phyloP scores from a whole-genome alignment of 2,888 invertebrate genomes.

The Auanema sp. region DNA sequence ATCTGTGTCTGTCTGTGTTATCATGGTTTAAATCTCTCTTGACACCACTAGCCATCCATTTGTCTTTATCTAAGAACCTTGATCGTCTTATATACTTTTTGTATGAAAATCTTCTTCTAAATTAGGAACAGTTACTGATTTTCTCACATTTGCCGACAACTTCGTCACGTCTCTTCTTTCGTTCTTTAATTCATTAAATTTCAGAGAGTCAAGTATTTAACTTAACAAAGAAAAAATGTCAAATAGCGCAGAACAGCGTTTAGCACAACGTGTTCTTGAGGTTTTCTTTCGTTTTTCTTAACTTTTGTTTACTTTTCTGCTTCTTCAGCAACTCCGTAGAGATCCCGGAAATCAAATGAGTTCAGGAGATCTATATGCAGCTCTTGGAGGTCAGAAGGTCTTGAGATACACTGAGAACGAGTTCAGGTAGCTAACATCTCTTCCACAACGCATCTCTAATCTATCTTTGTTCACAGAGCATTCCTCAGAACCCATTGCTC shows the following conservation, averaged over 20 bases:
- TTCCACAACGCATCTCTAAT: neutral
- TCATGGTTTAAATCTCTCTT: too few species aligned
- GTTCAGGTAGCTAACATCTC: neutral
- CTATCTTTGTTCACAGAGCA: neutral
- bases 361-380: neutral
- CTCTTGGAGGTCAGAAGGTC: conserved; percentile 5
- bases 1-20: too few species aligned
- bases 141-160: conserved; percentile 1
- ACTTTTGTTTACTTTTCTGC: too few species aligned
- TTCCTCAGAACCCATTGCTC: neutral
- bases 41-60: too few species aligned
- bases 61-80: neutral
- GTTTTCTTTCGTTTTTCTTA: too few species aligned
- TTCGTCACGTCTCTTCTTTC: conserved; percentile 1
- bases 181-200: neutral
- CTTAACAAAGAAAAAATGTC: too few species aligned
- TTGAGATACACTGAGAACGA: neutral
- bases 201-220: too few species aligned
- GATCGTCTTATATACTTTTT: conserved; percentile 7
- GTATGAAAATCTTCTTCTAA: conserved; percentile 8
- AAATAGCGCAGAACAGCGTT: too few species aligned
- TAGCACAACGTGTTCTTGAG: too few species aligned
- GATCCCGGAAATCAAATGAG: neutral
- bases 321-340: too few species aligned
- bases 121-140: conserved; percentile 9